Base-by-base conservation (phyloP, 1,140 invertebrate species). In the Bombus sylvicola region DNA sequence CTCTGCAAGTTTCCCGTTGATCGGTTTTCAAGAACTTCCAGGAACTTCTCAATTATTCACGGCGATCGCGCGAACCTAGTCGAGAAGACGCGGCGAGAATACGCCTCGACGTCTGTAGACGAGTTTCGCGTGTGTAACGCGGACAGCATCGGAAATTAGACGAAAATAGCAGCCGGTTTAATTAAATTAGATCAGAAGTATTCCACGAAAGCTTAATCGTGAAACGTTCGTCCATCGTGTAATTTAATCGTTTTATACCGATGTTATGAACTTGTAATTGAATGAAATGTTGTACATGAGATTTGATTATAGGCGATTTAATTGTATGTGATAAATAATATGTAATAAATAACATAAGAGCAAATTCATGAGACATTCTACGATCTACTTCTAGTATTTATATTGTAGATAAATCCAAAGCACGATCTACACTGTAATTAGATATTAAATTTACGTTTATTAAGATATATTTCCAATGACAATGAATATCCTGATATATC, bases 31-130 rank as follows among this genome's bases (percentile, higher is more conserved):
- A 69, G 69, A 83, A 90, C 75, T 83, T 83, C 43, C 34, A 22
- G 74, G 9, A 88, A 90, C 74, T 83, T 81, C 86, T 78, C 43
- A 73, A 88, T 84, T 84, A 90, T 90, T 81, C 88, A 69, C 28
- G 18, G 37, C 10, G 85, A 64, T 73, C 62, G n/a, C 31, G 64
- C 37, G 85, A 66, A 74, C 62, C n/a, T 28, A 41, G n/a, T 41
- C 72, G 57, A 74, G 59, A 43, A 68, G 31, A n/a, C 47, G n/a
- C 41, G 25, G 64, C 77, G 64, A 62, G 75, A 77, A 77, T 77
- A 62, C 34, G 43, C 22, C 34, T 47, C 18, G 66, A 34, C n/a
- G 37, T 69, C 64, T 34, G n/a, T 28, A 37, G 57, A 43, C 66
- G 72, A 68, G 53, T 81, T 81, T 81, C 43, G 31, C 71, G n/a